Percentiles rank a stretch among this genome's conserved stretches.
These are phyloP conservation scores for Meloe dianella DNA, from an alignment of 2,888 invertebrate genomes.

Conservation along the genomic window DNA sequence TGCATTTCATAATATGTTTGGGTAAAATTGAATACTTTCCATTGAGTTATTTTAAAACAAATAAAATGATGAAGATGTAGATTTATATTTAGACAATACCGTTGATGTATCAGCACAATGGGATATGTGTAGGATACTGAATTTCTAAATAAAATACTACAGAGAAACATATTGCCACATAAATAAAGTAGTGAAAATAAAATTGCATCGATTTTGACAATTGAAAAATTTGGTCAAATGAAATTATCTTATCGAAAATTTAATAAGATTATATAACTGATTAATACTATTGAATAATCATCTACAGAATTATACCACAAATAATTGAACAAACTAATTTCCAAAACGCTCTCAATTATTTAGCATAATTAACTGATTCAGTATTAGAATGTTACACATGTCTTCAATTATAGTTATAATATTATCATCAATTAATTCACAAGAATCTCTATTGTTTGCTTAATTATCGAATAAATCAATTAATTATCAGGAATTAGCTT, in stretches of 20 bases:
- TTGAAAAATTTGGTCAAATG: not conserved
- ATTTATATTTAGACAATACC: not conserved
- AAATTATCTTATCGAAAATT: not conserved
- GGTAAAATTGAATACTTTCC: not conserved
- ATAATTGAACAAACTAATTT: constrained; percentile 7
- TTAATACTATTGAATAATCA: not conserved
- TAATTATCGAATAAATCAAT: not conserved
- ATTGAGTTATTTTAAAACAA: not conserved
- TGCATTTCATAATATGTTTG: no score
- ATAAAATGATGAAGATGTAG: no score
- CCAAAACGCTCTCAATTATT: not conserved
- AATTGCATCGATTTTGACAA: not conserved
- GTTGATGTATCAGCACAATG: not conserved
- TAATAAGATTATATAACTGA: no score
- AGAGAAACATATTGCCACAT: not conserved
- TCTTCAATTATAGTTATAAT: not conserved
- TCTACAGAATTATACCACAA: not conserved
- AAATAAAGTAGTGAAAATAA: not conserved
- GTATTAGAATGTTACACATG: not conserved
- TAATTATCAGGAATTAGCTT: not conserved
- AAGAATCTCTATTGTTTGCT: not conserved
- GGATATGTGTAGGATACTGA: not conserved
- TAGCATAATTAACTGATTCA: not conserved
- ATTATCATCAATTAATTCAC: not conserved
- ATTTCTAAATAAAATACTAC: not conserved